Base-by-base conservation (phyloP, 2,113 vertebrate species). In the Agelaius tricolor region DNA sequence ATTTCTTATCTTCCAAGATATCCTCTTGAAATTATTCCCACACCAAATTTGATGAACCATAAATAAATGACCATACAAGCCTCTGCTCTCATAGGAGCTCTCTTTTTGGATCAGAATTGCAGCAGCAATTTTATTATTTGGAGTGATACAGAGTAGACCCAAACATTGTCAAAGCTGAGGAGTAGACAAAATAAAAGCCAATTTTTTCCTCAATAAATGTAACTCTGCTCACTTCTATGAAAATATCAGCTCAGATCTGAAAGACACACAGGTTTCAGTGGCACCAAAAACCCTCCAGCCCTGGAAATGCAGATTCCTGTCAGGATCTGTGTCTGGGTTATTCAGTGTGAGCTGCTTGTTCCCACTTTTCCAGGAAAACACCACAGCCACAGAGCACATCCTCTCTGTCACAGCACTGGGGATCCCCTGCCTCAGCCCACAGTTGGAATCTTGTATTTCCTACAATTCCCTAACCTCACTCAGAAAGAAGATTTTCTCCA, bases 381-480 rank as follows among this genome's bases (percentile, higher is more conserved):
- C 43, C 83, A 2, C 16, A 9, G 2, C 26, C 57, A 79, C 30
- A 10, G 16, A 73, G 2, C 26, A 3, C 6, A 1, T n/a, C 84
- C 54, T 43, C 27, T 31, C 51, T 86, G 54, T 39, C 37, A 19
- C 23, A 33, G 12, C 24, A 2, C 27, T 13, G 35, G 19, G 33
- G 16, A 44, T 23, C 26, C 30, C n/a, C 22, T 7, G 15, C 28
- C 18, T 28, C 30, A 71, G 35, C 28, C 67, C 26, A 19, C 63
- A 47, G 4, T 0, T 39, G n/a, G 72, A 61, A 11, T 19, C 8
- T 10, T 1, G 0, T 5, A 17, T 24, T 49, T 46, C 57, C 39
- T 39, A 1, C 7, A 27, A 37, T 39, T 24, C 54, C 39, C 31
- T 17, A 31, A 6, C 11, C 21, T 88, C 44, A 12, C 24, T 27